Conservation (phyloP, 2,888 invertebrate genomes). For the Acheta domesticus region DNA sequence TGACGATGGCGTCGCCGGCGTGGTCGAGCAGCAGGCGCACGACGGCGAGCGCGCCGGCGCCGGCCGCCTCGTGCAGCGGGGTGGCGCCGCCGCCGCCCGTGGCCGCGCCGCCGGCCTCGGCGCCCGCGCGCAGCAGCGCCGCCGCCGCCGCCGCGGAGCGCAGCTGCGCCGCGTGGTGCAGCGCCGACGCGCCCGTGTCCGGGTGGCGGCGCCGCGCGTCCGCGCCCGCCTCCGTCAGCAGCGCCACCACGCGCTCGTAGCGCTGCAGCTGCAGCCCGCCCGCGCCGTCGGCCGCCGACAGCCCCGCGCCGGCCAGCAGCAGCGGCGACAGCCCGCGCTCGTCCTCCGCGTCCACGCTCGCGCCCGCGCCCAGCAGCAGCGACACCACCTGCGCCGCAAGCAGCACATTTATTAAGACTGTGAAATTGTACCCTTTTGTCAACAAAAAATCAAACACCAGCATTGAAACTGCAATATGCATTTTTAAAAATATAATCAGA, state of each 20-base stretch:
- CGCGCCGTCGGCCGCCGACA: not conserved
- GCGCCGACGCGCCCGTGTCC: slow-evolving; percentile 43
- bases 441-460: no score
- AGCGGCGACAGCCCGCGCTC: slow-evolving; percentile 47
- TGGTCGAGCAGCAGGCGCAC: slow-evolving; percentile 39
- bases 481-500: no score
- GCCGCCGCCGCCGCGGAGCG: slow-evolving; percentile 44
- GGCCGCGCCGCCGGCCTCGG: slow-evolving; percentile 39
- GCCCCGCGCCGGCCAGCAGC: slow-evolving; percentile 44
- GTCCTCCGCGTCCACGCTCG: slow-evolving; percentile 45
- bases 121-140: slow-evolving; percentile 45
- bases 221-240: slow-evolving; percentile 43
- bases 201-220: slow-evolving; percentile 38
- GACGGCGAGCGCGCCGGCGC: slow-evolving; percentile 41
- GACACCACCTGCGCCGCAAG: slow-evolving; percentile 41
- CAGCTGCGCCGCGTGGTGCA: slow-evolving; percentile 47
- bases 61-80: slow-evolving; percentile 47
- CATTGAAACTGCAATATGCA: no score
- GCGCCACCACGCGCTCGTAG: slow-evolving; percentile 45
- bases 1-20: slow-evolving; percentile 35
- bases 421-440: no score
- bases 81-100: slow-evolving; percentile 44
- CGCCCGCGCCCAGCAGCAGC: slow-evolving; percentile 44
- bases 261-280: not conserved
- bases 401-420: no score